Base-by-base conservation (phyloP, 2,113 vertebrate species). In the Ictidomys tridecemlineatus region DNA sequence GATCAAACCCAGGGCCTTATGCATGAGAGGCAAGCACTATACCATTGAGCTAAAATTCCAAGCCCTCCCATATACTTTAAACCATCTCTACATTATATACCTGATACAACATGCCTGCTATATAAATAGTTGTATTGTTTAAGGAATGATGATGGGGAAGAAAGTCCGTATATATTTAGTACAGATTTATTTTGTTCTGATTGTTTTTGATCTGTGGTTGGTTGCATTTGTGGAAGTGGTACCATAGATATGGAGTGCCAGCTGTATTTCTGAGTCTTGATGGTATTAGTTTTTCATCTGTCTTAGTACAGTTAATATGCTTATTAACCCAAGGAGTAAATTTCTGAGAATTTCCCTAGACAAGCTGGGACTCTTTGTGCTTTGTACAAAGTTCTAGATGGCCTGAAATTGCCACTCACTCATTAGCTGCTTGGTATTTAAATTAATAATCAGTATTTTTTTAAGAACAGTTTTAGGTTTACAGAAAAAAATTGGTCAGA, bases 351-450 rank as follows among this genome's bases (percentile, higher is more conserved):
- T 4, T 42, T 61, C 3, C 28, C 37, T 39, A 28, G 37, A 6
- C 24, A 34, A 83, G 18, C 69, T 0, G 39, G 26, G 20, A 51
- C 39, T 18, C n/a, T 37, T 48, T 48, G 13, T 45, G n/a, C 24
- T 28, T 30, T 32, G 7, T 91, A 13, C 39, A 53, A 9, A 76
- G 32, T 30, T 78, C 30, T 51, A 13, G 4, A 26, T 80, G 28
- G 34, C 8, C 53, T 61, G 34, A 37, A 10, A 0, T 0, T 56
- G 13, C n/a, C 18, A 18, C 56, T 92, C 30, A 7, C 2, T 70
- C n/a, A 69, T n/a, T 53, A 74, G 58, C 48, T 95, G 8, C 48
- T 56, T 82, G 39, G 30, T 77, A 63, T 85, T 83, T 83, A 56
- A 53, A 61, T 78, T 53, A 39, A n/a, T 93, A 5, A 30, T 56